Base-by-base conservation (phyloP, 2,113 vertebrate genomes). In the Osmerus eperlanus region DNA sequence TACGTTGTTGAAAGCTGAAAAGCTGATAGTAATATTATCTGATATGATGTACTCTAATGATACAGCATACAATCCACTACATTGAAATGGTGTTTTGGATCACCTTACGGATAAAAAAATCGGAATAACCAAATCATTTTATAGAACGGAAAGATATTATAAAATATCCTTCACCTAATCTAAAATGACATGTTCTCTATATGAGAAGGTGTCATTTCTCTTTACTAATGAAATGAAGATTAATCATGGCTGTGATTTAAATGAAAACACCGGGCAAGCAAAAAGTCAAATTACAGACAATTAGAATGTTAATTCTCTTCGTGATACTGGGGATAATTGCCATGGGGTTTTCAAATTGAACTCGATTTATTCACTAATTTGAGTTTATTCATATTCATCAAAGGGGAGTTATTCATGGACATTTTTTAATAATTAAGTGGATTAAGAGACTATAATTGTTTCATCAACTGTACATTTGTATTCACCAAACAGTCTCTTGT, bases 331-430 rank as follows among this genome's bases (percentile, higher is more conserved):
- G 1, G 15, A 15, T 0, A 63, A 52, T 25, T 56, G 52, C 75
- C 12, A 68, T 3, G 41, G 25, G 63, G 28, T 13, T 29, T 29
- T 23, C 36, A 71, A 73, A 16, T 29, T 72, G 21, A 55, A 72
- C 75, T 68, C 56, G 25, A 59, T 70, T 76, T 66, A 73, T 60
- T 74, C 65, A 11, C 7, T 74, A 69, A 85, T 76, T 9, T 16
- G 32, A 53, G 28, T 19, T 28, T 60, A 79, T 60, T 80, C 51
- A 36, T 65, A 54, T 62, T 5, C 67, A 72, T n/a, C 56, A 12
- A 68, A 25, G n/a, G 52, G 62, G 53, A 65, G 56, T 18, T 75
- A 74, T 70, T 29, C 14, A 8, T 41, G 21, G n/a, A 63, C 62
- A 28, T 68, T 67, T 65, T 25, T 15, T 54, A 76, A 65, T 56